phyloP scores from a whole-genome alignment of 1,140 invertebrate species.

The Drosophila sp. region DNA sequence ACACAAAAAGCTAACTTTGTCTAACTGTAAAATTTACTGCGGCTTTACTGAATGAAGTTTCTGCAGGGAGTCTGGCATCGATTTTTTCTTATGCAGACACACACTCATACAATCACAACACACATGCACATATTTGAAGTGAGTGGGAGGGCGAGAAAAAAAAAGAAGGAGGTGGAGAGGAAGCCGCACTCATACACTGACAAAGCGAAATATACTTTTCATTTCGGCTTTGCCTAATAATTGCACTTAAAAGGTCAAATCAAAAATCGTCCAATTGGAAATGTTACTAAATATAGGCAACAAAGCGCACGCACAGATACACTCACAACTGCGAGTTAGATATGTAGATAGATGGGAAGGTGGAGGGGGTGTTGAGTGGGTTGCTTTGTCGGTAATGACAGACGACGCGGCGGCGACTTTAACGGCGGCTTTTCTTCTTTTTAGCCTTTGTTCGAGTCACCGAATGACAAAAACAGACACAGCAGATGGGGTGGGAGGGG shows the following conservation, averaged over 20 bases:
- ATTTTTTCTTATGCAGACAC: constrained; percentile 72
- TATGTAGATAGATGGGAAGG: constrained; percentile 35
- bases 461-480: constrained; percentile 59
- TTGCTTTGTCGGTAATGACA: constrained; percentile 45
- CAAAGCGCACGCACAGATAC: background rate
- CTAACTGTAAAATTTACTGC: constrained; percentile 71
- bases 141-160: background rate
- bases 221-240: constrained; percentile 47
- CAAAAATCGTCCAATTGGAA: constrained; percentile 62
- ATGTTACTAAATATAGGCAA: constrained; percentile 64
- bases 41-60: constrained; percentile 71
- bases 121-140: constrained; percentile 17
- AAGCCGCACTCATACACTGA: constrained; percentile 31
- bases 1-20: constrained; percentile 57
- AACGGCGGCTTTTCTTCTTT: constrained; percentile 26
- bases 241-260: constrained; percentile 67
- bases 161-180: background rate
- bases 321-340: constrained; percentile 29
- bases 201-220: constrained; percentile 18
- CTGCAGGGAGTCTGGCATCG: constrained; percentile 77
- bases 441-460: constrained; percentile 11
- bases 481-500: background rate
- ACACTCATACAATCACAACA: constrained; percentile 17
- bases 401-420: constrained; percentile 48
- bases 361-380: constrained; percentile 4